Evolutionary conservation across 1,140 invertebrate species (phyloP), one percentile per base, ranked within the genome.

Genomic region (Cardiocondyla obscurior): DNA sequence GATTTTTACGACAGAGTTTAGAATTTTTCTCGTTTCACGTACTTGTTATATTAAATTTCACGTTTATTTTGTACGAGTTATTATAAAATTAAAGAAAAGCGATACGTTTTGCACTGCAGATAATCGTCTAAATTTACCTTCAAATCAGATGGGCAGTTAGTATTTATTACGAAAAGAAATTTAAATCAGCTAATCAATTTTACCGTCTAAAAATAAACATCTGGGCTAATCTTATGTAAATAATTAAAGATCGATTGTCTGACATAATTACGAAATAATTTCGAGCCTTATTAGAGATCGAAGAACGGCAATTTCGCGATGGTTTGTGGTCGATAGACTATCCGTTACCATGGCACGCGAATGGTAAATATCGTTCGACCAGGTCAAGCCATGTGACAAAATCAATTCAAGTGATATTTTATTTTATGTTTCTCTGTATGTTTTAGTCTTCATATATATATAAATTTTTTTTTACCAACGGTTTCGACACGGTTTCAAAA

Each of bases 321-420:
- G 25, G 46, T 76, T 86, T 30, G 42, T n/a, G 28, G 55, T 84
- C 67, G 81, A 86, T 83, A 86, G 12, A 10, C 62, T 19, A 19
- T 53, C 28, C 83, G 90, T 90, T 90, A 85, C 88, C 87, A 90
- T 88, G 89, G 88, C 81, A 73, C 30, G 33, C 57, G 65, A 30
- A 55, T 82, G 67, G 82, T 87, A 88, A 88, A 88, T 88, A 88
- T 84, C 85, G 76, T 90, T 90, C 69, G 76, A 88, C 88, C 85
- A 77, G 77, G 74, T 88, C 85, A 84, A 87, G 79, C 72, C 85
- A 89, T 91, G 90, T 90, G 88, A 91, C 90, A 90, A 91, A 91
- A 91, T 90, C 89, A 73, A 87, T 90, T 91, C 89, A 85, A 91
- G 90, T 91, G 88, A 91, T 58, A 88, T 85, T 88, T 84, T 87